Evolutionary conservation across 1,140 invertebrate species (phyloP).

Genomic region (Bilobella aurantiaca): DNA sequence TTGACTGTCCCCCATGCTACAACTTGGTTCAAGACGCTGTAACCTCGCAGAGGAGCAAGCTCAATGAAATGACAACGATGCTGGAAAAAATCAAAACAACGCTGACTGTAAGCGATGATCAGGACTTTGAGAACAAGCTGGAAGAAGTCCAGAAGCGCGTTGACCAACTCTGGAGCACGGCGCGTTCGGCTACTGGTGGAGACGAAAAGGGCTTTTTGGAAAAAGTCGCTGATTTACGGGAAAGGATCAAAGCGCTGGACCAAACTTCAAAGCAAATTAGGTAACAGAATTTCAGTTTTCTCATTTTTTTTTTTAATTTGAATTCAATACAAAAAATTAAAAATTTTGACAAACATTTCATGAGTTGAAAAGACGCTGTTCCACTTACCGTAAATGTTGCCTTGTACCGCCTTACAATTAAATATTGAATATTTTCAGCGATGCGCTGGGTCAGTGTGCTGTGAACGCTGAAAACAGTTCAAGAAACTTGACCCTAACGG

Average conservation of each 20-base stretch:
- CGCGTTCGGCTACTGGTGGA: slow-evolving; percentile 52
- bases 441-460: slow-evolving; percentile 32
- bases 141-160: slow-evolving; percentile 60
- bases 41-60: slow-evolving; percentile 62
- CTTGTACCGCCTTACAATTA: no score
- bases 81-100: slow-evolving; percentile 57
- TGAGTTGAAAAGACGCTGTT: no score
- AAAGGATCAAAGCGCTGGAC: slow-evolving; percentile 54
- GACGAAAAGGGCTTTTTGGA: slow-evolving; percentile 54
- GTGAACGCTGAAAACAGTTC: slow-evolving; percentile 52
- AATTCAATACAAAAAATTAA: not conserved
- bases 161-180: slow-evolving; percentile 56
- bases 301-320: not conserved
- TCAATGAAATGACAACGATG: slow-evolving; percentile 59
- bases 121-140: slow-evolving; percentile 67
- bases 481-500: slow-evolving; percentile 58
- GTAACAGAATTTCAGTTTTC: slow-evolving; percentile 10
- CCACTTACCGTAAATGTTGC: no score
- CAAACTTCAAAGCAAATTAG: slow-evolving; percentile 37
- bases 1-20: slow-evolving; percentile 86
- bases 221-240: slow-evolving; percentile 55
- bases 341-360: not conserved
- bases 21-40: slow-evolving; percentile 82
- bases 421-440: slow-evolving; percentile 10
- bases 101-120: slow-evolving; percentile 71